phyloP scores from a whole-genome alignment of 2,797 vertebrate species.

The Lateolabrax maculatus region DNA sequence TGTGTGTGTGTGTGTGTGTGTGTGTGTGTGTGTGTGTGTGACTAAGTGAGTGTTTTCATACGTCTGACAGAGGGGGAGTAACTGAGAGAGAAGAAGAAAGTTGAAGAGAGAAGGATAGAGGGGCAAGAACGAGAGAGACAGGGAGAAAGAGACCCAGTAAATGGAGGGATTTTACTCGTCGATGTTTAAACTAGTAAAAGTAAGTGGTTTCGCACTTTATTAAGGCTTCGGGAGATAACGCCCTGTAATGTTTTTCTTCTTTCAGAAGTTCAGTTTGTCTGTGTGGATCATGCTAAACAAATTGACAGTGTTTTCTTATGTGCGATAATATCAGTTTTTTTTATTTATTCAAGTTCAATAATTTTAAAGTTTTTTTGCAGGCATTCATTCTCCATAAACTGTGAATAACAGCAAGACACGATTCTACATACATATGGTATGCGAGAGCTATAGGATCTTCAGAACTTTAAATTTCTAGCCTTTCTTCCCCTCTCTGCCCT shows the following conservation, averaged over 20 bases:
- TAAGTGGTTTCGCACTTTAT: slow-evolving; percentile 75
- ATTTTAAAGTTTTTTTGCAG: neutral
- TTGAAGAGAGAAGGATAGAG: slow-evolving; percentile 66
- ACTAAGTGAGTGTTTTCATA: slow-evolving; percentile 78
- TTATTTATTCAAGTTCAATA: neutral
- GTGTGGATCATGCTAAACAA: slow-evolving; percentile 9
- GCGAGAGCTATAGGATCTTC: slow-evolving; percentile 24
- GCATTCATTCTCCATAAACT: neutral
- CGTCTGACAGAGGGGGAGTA: slow-evolving; percentile 80
- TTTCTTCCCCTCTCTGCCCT: slow-evolving; percentile 18
- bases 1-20: slow-evolving; percentile 48
- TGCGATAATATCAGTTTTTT: slow-evolving; percentile 10
- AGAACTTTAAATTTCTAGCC: slow-evolving; percentile 25
- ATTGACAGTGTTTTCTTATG: slow-evolving; percentile 1
- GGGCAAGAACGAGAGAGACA: slow-evolving; percentile 54
- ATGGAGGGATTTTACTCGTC: slow-evolving; percentile 77
- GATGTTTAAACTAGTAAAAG: slow-evolving; percentile 72
- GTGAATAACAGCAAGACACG: neutral
- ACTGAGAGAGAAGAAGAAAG: slow-evolving; percentile 75
- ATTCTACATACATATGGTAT: slow-evolving; percentile 7
- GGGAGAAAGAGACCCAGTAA: slow-evolving; percentile 64
- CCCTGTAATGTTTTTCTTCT: slow-evolving; percentile 22
- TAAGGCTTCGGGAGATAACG: slow-evolving; percentile 25
- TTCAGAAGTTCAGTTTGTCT: slow-evolving; percentile 14
- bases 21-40: slow-evolving; percentile 57